Evolutionary conservation across 2,113 vertebrate genomes (phyloP).

Genomic region (Anarrhichthys ocellatus): DNA sequence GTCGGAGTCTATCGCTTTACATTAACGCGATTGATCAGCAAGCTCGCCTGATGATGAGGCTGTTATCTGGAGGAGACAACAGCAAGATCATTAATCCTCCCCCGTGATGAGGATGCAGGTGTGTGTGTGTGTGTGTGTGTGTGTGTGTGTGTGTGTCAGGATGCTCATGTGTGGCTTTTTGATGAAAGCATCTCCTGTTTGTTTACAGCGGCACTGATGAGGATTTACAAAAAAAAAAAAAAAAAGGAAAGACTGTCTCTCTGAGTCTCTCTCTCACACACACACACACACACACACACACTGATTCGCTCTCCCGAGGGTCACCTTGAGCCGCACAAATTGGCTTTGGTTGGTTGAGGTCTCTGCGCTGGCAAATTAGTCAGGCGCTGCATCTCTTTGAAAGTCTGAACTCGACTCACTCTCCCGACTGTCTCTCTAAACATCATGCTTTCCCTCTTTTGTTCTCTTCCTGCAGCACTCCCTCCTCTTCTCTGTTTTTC

Average conservation of each 20-base stretch:
- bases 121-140: constrained; percentile 36
- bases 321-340: constrained; percentile 74
- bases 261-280: background rate
- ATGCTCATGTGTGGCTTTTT: constrained; percentile 40
- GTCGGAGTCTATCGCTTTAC: constrained; percentile 64
- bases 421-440: constrained; percentile 36
- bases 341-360: constrained; percentile 69
- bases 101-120: constrained; percentile 49
- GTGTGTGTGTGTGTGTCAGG: constrained; percentile 19
- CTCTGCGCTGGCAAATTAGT: constrained; percentile 68
- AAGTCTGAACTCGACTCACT: constrained; percentile 55
- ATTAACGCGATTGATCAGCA: constrained; percentile 75
- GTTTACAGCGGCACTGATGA: constrained; percentile 49
- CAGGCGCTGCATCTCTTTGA: constrained; percentile 64
- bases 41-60: constrained; percentile 68
- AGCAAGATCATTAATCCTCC: constrained; percentile 68
- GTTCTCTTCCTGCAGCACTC: constrained; percentile 19
- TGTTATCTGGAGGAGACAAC: constrained; percentile 69
- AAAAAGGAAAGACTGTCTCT: constrained; percentile 31
- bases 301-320: constrained; percentile 52
- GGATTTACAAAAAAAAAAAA: constrained; percentile 29
- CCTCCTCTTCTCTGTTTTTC: constrained; percentile 6
- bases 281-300: constrained; percentile 38
- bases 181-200: constrained; percentile 55
- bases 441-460: constrained; percentile 32